Percentiles rank a stretch among this genome's conserved stretches.
phyloP scores from a whole-genome alignment of 2,113 vertebrate species.

The Mirounga angustirostris region DNA sequence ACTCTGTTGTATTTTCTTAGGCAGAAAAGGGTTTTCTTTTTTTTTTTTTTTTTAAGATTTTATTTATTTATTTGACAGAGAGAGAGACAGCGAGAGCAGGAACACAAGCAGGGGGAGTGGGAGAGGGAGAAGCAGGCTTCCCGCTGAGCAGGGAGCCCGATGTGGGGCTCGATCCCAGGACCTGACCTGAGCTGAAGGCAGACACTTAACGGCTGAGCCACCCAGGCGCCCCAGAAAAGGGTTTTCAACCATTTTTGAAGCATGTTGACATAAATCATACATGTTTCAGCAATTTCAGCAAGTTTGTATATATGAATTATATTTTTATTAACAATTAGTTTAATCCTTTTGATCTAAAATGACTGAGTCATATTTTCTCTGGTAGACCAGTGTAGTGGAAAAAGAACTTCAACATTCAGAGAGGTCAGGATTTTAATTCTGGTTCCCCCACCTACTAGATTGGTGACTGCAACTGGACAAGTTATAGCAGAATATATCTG shows the following conservation, averaged over 20 bases:
- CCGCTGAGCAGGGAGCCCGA: too few species aligned
- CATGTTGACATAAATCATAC: background rate
- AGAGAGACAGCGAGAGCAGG: too few species aligned
- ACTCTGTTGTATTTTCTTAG: slow-evolving; percentile 18
- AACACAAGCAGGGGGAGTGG: too few species aligned
- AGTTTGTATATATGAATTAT: background rate
- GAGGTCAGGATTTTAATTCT: background rate
- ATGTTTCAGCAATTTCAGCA: slow-evolving; percentile 23
- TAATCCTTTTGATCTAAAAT: slow-evolving; percentile 36
- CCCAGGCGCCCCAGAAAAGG: background rate
- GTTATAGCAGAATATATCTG: slow-evolving; percentile 53
- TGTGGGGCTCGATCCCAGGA: too few species aligned
- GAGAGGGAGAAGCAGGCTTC: too few species aligned
- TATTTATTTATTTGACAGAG: too few species aligned
- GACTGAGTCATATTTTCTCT: background rate
- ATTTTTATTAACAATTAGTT: slow-evolving; percentile 28
- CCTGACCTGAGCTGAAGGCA: too few species aligned
- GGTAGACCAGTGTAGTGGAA: background rate
- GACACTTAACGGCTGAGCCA: too few species aligned
- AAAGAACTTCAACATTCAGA: slow-evolving; percentile 26
- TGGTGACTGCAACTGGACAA: background rate
- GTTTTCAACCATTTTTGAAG: slow-evolving; percentile 18
- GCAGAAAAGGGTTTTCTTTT: slow-evolving; percentile 7
- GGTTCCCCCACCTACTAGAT: background rate
- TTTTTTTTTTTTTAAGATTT: too few species aligned